Evolutionary conservation across 2,888 invertebrate genomes (phyloP).

Genomic region (Amorpha juglandis): DNA sequence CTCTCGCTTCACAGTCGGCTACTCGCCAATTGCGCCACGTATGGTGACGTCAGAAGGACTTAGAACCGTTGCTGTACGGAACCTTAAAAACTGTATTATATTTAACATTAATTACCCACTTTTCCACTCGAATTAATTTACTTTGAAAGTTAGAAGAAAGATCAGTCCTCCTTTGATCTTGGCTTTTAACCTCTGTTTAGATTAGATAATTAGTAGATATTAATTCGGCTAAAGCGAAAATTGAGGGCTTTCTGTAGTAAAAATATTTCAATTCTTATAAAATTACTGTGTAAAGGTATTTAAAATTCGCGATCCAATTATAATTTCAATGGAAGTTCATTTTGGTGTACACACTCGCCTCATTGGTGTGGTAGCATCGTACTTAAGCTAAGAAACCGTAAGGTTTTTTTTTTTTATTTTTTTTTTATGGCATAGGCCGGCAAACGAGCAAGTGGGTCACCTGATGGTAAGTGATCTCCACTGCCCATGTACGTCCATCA

Average conservation of each 20-base stretch:
- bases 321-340: not conserved
- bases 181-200: conserved; percentile 53
- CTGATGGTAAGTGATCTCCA: too few species aligned
- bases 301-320: conserved; percentile 1
- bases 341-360: not conserved
- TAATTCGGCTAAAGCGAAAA: conserved; percentile 52
- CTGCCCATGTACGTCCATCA: too few species aligned
- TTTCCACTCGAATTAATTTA: conserved; percentile 54
- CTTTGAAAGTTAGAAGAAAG: conserved; percentile 53
- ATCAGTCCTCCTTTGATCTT: conserved; percentile 55
- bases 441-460: too few species aligned
- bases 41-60: too few species aligned
- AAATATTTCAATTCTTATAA: conserved; percentile 42
- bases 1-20: too few species aligned
- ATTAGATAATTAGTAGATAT: conserved; percentile 55
- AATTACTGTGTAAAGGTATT: conserved; percentile 5
- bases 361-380: too few species aligned
- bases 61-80: too few species aligned
- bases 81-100: conserved; percentile 28
- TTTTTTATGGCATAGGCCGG: too few species aligned
- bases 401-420: too few species aligned
- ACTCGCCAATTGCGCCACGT: too few species aligned
- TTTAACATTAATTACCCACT: conserved; percentile 48
- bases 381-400: too few species aligned
- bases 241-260: conserved; percentile 43